These are phyloP conservation scores for Propithecus coquereli DNA, from an alignment of 2,113 vertebrate genomes.

Conservation along the genomic window DNA sequence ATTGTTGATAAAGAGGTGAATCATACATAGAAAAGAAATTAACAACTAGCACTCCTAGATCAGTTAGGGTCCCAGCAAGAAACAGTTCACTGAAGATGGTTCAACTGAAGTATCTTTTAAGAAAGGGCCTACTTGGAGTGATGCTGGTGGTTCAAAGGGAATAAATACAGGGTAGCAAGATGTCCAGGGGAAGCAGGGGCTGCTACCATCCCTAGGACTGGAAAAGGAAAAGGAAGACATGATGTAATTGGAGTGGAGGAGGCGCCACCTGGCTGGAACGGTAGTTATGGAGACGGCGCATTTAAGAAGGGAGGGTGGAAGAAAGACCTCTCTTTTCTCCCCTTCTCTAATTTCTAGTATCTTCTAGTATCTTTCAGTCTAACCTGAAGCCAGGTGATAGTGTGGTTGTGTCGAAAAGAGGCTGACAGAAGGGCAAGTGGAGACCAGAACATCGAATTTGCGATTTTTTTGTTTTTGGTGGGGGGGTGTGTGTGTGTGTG, in stretches of 20 bases:
- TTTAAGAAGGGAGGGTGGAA: not conserved
- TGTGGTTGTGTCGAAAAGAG: not conserved
- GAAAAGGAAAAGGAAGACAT: not conserved
- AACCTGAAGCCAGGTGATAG: not conserved
- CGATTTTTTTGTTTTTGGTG: not conserved
- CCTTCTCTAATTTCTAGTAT: not conserved
- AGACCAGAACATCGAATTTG: not conserved
- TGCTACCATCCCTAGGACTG: not conserved
- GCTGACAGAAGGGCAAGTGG: not conserved
- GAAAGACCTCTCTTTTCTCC: not conserved
- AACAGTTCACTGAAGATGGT: not conserved
- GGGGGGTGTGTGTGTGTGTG: too few relatives aligned
- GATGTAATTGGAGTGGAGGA: not conserved
- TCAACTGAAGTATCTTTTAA: not conserved
- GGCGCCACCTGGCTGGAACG: not conserved
- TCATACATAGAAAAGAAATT: not conserved
- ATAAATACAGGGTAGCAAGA: not conserved
- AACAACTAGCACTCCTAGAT: not conserved
- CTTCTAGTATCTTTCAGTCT: not conserved
- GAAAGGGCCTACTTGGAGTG: not conserved
- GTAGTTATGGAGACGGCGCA: not conserved
- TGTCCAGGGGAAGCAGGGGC: not conserved
- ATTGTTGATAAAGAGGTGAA: not conserved
- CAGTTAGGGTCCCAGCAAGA: not conserved
- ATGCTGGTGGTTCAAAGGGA: not conserved